Evolutionary conservation across 2,797 vertebrate genomes (phyloP).

Genomic region (Acanthornis magna): DNA sequence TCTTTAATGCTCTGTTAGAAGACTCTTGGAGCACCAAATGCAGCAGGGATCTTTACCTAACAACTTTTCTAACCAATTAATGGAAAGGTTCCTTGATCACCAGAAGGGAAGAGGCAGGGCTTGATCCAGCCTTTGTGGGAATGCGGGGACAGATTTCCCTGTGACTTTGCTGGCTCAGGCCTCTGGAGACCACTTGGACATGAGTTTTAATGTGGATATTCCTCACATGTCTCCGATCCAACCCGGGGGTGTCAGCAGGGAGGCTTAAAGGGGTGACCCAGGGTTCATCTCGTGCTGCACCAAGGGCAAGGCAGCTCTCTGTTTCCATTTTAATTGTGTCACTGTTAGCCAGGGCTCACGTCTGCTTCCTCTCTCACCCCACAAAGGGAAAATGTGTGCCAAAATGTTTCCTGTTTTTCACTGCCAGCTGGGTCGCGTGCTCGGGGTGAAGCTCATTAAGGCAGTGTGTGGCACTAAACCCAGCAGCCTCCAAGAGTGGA

Average conservation of each 20-base stretch:
- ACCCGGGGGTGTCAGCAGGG: fast-evolving
- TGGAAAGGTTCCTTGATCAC: not conserved
- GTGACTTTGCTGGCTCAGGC: not conserved
- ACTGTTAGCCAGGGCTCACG: not conserved
- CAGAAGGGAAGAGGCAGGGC: not conserved
- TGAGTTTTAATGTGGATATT: not conserved
- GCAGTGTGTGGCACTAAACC: slow-evolving; percentile 3
- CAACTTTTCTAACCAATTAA: not conserved
- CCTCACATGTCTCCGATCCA: fast-evolving
- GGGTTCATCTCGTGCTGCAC: not conserved
- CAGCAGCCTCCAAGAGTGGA: not conserved
- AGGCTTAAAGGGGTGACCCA: not conserved
- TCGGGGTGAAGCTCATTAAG: slow-evolving; percentile 18
- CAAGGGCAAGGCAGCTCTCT: not conserved
- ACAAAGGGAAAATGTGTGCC: slow-evolving; percentile 55
- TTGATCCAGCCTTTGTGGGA: not conserved
- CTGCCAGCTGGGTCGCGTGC: slow-evolving; percentile 18
- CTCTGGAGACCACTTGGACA: not conserved
- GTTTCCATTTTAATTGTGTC: slow-evolving; percentile 55
- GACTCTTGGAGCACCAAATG: not conserved
- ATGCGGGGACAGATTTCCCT: not conserved
- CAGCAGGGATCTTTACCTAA: not conserved
- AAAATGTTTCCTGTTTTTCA: slow-evolving; percentile 61
- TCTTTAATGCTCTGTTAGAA: not conserved
- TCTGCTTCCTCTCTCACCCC: slow-evolving; percentile 56